A percentile compares a stretch with the other conserved stretches of the same genome.
phyloP scores from a whole-genome alignment of 92 coral and sea anemone species.

The Bergia puertoricense region DNA sequence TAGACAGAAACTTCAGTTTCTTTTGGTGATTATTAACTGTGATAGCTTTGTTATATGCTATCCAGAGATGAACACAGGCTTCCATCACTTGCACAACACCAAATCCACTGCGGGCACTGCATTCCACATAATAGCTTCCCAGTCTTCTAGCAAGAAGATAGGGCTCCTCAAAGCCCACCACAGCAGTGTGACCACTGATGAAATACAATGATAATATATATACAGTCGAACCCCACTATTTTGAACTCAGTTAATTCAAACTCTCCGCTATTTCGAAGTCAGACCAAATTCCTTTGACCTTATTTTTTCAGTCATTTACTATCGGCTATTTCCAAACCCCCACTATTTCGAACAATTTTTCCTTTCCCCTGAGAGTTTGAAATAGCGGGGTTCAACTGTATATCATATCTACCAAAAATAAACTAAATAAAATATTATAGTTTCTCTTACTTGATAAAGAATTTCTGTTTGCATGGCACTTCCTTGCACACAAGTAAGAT shows the following conservation, averaged over 20 bases:
- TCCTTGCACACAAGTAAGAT: too few relatives aligned
- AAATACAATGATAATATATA: neutral
- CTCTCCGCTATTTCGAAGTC: too few relatives aligned
- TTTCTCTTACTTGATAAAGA: neutral
- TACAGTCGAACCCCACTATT: too few relatives aligned
- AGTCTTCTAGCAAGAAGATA: slow-evolving; percentile 29
- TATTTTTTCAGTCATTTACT: too few relatives aligned
- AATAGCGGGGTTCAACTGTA: too few relatives aligned
- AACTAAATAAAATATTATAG: neutral
- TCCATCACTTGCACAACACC: slow-evolving; percentile 31
- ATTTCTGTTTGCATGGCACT: too few relatives aligned
- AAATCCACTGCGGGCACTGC: slow-evolving; percentile 23
- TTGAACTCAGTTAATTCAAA: too few relatives aligned
- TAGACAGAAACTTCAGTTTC: slow-evolving; percentile 21
- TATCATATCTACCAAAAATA: neutral
- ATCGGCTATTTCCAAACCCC: too few relatives aligned
- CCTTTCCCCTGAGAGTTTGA: too few relatives aligned
- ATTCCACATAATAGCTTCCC: slow-evolving; percentile 31
- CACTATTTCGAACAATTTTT: too few relatives aligned
- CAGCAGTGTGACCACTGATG: neutral
- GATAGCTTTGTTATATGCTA: slow-evolving; percentile 2
- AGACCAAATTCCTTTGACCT: too few relatives aligned
- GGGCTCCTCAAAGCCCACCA: slow-evolving; percentile 28
- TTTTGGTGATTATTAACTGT: neutral
- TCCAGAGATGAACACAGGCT: slow-evolving; percentile 28